Evolutionary conservation across 2,888 invertebrate genomes (phyloP), one percentile per base, ranked within the genome.

Genomic region (Dryococelus australis): DNA sequence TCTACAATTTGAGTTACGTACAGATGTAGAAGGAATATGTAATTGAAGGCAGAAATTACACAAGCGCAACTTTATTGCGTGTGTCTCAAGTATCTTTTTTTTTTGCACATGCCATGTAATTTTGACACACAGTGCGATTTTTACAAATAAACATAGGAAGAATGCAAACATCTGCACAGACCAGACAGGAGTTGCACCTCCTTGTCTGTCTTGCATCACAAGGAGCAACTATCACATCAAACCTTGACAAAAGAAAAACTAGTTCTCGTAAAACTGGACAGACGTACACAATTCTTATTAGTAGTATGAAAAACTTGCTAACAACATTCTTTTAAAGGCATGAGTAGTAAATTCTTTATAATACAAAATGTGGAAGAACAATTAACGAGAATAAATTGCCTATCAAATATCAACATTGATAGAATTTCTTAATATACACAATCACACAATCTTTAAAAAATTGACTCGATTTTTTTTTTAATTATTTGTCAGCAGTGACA

Each of bases 401-500:
- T 65, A 65, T 65, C 65, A 65, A 65, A 65, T 65, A 65, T 65
- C 65, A 65, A 65, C 65, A 65, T 65, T 65, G 65, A 65, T 65
- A 65, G 65, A 65, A 65, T 65, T 65, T 65, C n/a, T 65, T 65
- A 65, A 65, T 24, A 65, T 65, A 65, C 65, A n/a, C 65, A 65
- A 65, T 65, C 65, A 65, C 65, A n/a, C 65, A 65, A 65, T 65
- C 65, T 65, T 35, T 65, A 65, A n/a, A 65, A 65, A 65, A 65
- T 65, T 65, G 65, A 65, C 65, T 65, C 16, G 8, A 20, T 65
- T 65, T 65, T 65, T 65, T n/a, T 65, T 8, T 65, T n/a, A 10
- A 65, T 65, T 16, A 65, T 65, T 47, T 47, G 47, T 10, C 47
- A 16, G 16, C 47, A 47, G 65, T 65, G 65, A 65, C 65, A 65